These are phyloP conservation scores for Amphiura filiformis DNA, from an alignment of 35 echinoderm and acorn worm species.

Conservation along the genomic window DNA sequence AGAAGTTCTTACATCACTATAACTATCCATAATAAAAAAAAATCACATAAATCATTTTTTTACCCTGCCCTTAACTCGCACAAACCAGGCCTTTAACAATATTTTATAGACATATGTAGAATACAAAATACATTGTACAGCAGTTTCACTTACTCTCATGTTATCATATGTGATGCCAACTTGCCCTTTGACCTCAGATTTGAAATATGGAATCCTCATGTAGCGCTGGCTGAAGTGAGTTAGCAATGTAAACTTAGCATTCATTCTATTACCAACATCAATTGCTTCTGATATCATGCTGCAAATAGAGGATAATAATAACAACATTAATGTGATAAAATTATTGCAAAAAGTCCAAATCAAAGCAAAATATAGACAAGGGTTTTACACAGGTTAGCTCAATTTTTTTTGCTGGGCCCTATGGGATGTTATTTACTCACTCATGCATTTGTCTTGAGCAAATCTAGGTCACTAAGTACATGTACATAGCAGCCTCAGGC, in stretches of 20 bases:
- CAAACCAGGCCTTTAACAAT: too few relatives aligned
- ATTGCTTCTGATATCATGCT: conserved; percentile 92
- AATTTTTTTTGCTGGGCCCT: too few relatives aligned
- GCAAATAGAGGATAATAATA: not conserved
- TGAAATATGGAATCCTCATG: conserved; percentile 83
- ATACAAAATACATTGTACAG: too few relatives aligned
- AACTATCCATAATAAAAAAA: not conserved
- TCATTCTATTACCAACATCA: conserved; percentile 78
- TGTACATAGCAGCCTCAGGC: too few relatives aligned
- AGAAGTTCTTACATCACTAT: not conserved
- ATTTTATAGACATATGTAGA: too few relatives aligned
- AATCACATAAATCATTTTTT: not conserved
- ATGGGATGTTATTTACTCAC: too few relatives aligned
- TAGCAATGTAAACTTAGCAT: conserved; percentile 81
- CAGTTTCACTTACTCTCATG: conserved; percentile 81
- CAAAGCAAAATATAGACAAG: too few relatives aligned
- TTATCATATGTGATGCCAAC: conserved; percentile 93
- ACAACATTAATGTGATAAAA: too few relatives aligned
- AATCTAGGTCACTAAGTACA: too few relatives aligned
- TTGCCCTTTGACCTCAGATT: conserved; percentile 48
- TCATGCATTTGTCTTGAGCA: too few relatives aligned
- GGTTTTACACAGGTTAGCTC: too few relatives aligned
- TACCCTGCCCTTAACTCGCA: not conserved
- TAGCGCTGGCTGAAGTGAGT: conserved; percentile 99
- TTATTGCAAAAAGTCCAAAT: too few relatives aligned